Conservation (phyloP, 92 coral and sea anemone genomes). For the Paramuricea clavata region DNA sequence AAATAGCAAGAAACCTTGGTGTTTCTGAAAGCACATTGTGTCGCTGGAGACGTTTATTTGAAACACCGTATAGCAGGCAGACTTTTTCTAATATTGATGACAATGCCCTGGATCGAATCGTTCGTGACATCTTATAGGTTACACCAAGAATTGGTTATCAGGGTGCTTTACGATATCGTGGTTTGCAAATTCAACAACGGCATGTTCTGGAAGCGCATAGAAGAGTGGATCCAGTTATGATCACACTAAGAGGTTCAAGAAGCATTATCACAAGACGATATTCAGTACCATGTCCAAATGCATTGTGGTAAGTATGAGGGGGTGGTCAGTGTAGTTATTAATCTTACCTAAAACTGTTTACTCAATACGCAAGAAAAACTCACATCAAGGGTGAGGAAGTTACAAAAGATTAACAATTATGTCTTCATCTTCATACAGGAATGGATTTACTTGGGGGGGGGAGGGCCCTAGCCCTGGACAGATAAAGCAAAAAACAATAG, state of each 20-base stretch:
- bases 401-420: no score
- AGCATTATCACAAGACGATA: no score
- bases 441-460: no score
- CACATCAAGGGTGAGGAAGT: no score
- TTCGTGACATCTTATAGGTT: neutral
- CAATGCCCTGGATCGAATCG: neutral
- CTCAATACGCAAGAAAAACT: no score
- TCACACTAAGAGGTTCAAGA: conserved; percentile 28
- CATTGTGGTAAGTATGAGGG: no score
- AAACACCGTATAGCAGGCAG: neutral
- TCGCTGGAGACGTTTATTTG: conserved; percentile 7
- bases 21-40: conserved; percentile 13
- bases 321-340: no score
- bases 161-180: neutral
- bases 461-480: no score
- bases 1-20: conserved; percentile 14
- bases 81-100: neutral
- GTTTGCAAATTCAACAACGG: neutral
- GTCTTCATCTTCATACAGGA: no score
- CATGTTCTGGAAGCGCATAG: conserved; percentile 10
- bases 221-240: conserved; percentile 53
- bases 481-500: no score
- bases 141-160: neutral
- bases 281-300: no score
- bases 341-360: no score